A percentile compares a stretch with the other conserved stretches of the same genome.
These are phyloP conservation scores for Holothuria leucospilota DNA, from an alignment of 53 echinoderm and acorn worm genomes.

Conservation along the genomic window DNA sequence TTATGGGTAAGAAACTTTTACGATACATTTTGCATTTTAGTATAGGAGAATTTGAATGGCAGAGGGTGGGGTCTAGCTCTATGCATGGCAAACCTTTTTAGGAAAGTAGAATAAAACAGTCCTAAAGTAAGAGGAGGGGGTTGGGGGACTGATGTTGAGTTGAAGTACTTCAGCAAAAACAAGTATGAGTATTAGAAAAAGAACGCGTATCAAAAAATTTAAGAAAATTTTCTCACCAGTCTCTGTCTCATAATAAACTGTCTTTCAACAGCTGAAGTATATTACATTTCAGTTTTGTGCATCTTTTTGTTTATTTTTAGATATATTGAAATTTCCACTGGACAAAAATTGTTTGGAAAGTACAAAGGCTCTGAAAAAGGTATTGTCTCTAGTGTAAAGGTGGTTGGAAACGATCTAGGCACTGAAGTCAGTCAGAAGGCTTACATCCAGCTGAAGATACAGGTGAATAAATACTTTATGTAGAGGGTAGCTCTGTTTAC, in stretches of 20 bases:
- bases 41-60: background rate
- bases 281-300: no score
- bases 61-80: no score
- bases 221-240: no score
- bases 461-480: constrained; percentile 58
- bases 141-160: no score
- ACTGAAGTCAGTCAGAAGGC: constrained; percentile 81
- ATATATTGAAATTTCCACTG: constrained; percentile 69
- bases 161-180: no score
- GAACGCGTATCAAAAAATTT: no score
- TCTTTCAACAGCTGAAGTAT: no score
- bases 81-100: no score
- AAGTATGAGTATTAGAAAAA: no score
- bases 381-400: constrained; percentile 82
- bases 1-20: constrained; percentile 73
- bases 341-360: constrained; percentile 63
- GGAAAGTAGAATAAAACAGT: no score
- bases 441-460: constrained; percentile 86
- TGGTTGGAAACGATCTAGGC: constrained; percentile 74
- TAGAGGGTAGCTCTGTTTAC: background rate
- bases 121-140: no score
- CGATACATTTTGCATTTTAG: background rate
- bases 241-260: no score
- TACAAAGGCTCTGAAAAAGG: constrained; percentile 83
- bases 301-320: constrained; percentile 46